phyloP scores from a whole-genome alignment of 1,140 invertebrate species.

The Hycleus cichorii region DNA sequence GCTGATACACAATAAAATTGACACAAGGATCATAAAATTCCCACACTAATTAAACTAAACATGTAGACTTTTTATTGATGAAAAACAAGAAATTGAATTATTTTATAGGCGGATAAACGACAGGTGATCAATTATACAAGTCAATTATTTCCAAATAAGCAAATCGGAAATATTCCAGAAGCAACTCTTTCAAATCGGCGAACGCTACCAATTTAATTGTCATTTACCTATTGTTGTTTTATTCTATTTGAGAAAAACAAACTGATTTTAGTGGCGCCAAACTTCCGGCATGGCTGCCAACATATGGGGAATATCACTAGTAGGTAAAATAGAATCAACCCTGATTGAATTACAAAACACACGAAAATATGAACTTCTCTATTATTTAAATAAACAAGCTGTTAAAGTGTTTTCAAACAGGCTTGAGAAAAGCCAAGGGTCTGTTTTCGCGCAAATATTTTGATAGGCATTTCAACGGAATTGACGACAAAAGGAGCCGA shows the following conservation, averaged over 20 bases:
- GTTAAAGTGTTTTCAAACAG: conserved; percentile 39
- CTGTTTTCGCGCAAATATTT: conserved; percentile 33
- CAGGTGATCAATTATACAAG: no score
- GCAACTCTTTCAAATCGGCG: no score
- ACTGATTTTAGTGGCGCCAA: conserved; percentile 33
- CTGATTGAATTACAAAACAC: conserved; percentile 34
- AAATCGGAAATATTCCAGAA: no score
- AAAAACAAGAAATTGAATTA: neutral
- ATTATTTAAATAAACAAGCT: conserved; percentile 40
- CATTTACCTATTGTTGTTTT: no score
- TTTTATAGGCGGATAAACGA: neutral
- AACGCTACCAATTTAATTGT: no score
- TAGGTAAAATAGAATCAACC: conserved; percentile 36
- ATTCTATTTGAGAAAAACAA: conserved; percentile 32
- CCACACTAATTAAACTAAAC: no score
- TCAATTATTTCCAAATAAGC: no score
- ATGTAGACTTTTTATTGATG: no score
- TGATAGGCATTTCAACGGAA: conserved; percentile 3
- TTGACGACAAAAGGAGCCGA: neutral
- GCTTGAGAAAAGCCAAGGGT: conserved; percentile 28
- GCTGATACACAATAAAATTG: no score
- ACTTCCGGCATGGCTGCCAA: conserved; percentile 38
- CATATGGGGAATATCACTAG: conserved; percentile 37
- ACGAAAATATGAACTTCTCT: conserved; percentile 38
- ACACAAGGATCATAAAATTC: no score